phyloP scores from a whole-genome alignment of 2,888 invertebrate species.

The Sympetrum striolatum region DNA sequence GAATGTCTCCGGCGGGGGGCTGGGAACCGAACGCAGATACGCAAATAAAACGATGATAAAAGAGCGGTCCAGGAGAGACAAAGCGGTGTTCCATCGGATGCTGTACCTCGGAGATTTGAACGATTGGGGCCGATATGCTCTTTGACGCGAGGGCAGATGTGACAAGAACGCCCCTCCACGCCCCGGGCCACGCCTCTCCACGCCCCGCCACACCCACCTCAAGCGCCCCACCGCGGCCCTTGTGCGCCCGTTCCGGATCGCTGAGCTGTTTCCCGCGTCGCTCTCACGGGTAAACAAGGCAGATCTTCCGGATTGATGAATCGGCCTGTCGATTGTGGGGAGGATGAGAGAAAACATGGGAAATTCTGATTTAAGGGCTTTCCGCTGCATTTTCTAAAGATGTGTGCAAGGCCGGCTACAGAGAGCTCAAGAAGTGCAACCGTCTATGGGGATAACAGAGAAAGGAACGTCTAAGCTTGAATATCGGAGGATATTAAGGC shows the following conservation, averaged over 20 bases:
- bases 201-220: not conserved
- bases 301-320: not conserved
- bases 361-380: not conserved
- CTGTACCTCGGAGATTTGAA: not conserved
- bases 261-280: not conserved
- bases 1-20: too few species aligned
- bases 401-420: too few species aligned
- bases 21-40: not conserved
- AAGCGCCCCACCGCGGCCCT: not conserved
- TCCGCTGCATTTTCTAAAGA: not conserved
- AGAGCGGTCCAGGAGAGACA: not conserved
- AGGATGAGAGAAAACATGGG: not conserved
- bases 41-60: not conserved
- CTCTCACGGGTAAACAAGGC: not conserved
- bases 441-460: not conserved
- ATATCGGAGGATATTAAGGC: too few species aligned
- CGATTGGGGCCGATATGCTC: not conserved
- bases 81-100: not conserved
- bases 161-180: not conserved
- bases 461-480: too few species aligned
- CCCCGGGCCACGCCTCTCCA: not conserved
- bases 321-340: not conserved
- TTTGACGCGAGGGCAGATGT: not conserved
- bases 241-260: not conserved
- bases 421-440: not conserved